phyloP scores from a whole-genome alignment of 1,140 invertebrate species.

The Metaphire vulgaris region DNA sequence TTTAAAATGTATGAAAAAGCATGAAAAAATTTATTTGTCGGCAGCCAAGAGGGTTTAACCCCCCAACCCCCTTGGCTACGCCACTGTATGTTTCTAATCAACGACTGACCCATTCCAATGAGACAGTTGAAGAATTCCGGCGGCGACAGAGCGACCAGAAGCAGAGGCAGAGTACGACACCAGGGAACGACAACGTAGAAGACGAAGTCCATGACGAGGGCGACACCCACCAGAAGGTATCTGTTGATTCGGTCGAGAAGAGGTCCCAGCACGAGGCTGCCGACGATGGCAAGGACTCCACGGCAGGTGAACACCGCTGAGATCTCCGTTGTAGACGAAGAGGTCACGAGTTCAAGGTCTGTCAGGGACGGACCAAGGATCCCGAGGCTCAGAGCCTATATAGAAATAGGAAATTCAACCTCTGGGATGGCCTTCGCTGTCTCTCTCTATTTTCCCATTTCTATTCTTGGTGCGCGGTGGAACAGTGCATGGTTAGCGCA shows the following conservation, averaged over 20 bases:
- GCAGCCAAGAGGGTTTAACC: too few relatives aligned
- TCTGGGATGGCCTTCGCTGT: neutral
- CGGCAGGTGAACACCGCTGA: neutral
- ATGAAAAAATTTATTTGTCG: too few relatives aligned
- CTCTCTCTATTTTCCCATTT: neutral
- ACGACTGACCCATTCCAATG: constrained; percentile 7
- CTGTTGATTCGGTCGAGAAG: neutral
- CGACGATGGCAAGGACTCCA: neutral
- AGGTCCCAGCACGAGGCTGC: neutral
- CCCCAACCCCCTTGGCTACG: too few relatives aligned
- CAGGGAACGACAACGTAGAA: neutral
- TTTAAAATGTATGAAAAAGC: too few relatives aligned
- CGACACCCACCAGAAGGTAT: neutral
- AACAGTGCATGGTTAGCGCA: neutral
- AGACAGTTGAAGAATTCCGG: constrained; percentile 4
- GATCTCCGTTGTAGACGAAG: neutral
- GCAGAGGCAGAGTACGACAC: neutral
- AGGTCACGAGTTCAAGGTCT: neutral
- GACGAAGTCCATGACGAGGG: constrained; percentile 3
- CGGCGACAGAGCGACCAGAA: neutral
- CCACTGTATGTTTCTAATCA: too few relatives aligned
- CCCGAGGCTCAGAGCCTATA: neutral
- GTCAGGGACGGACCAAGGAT: constrained; percentile 5
- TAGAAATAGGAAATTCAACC: neutral
- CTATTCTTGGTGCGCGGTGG: neutral